phyloP scores from a whole-genome alignment of 2,888 invertebrate species.

The Ornithoptera priamus region DNA sequence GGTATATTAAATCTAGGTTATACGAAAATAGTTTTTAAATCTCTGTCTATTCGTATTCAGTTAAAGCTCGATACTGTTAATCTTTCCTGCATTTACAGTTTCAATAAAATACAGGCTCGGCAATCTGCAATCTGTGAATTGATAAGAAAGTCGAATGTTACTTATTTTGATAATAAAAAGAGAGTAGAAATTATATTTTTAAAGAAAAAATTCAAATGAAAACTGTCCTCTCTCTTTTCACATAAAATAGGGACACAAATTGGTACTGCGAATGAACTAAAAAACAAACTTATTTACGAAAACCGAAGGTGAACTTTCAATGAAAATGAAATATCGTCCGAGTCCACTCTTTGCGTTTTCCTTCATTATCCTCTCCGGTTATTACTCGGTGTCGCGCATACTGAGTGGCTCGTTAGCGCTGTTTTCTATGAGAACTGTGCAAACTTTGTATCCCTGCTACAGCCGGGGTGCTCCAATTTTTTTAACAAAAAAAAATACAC shows the following conservation, averaged over 20 bases:
- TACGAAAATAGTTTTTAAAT: too few species aligned
- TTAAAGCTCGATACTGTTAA: too few species aligned
- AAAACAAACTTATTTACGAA: not conserved
- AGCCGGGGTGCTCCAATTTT: not conserved
- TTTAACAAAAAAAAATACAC: not conserved
- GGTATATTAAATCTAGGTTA: too few species aligned
- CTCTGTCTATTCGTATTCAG: too few species aligned
- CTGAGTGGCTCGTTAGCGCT: conserved; percentile 26
- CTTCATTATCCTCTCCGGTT: conserved; percentile 15
- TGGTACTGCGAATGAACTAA: not conserved
- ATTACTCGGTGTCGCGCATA: conserved; percentile 15
- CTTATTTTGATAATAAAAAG: too few species aligned
- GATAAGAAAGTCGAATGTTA: too few species aligned
- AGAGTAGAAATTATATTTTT: too few species aligned
- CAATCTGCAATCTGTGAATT: too few species aligned
- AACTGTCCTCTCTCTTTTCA: too few species aligned
- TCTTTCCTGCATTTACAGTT: too few species aligned
- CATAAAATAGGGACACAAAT: not conserved
- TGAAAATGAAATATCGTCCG: conserved; percentile 5
- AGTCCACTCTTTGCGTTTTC: conserved; percentile 2
- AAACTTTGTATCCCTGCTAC: conserved; percentile 9
- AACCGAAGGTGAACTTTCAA: not conserved
- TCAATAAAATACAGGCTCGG: too few species aligned
- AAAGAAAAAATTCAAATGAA: too few species aligned
- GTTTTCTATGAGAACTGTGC: conserved; percentile 17